These are phyloP conservation scores for Metallyticus violacea DNA, from an alignment of 2,888 invertebrate species.

Conservation along the genomic window DNA sequence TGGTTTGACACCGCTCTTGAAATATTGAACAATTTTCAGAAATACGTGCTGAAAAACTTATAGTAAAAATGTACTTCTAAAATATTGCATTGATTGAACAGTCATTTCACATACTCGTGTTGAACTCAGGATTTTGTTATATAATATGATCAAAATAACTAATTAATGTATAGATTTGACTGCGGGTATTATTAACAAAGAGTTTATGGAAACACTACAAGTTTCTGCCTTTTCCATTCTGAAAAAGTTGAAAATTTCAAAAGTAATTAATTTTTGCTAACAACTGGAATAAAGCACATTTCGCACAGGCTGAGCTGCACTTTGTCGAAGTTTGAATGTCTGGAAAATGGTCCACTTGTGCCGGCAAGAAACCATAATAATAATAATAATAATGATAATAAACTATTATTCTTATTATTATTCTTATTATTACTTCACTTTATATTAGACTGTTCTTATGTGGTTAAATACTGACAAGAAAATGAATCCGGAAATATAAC, in stretches of 20 bases:
- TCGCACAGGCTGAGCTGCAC: too few species aligned
- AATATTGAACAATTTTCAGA: not conserved
- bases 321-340: too few species aligned
- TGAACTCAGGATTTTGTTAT: not conserved
- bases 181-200: not conserved
- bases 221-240: not conserved
- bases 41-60: not conserved
- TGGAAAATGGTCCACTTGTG: too few species aligned
- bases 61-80: not conserved
- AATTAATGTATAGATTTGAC: not conserved
- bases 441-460: too few species aligned
- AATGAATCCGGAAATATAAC: too few species aligned
- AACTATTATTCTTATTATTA: too few species aligned
- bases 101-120: not conserved
- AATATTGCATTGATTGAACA: not conserved
- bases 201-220: not conserved
- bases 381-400: too few species aligned
- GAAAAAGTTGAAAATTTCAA: too few species aligned
- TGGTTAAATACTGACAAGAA: too few species aligned
- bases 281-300: not conserved
- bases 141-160: not conserved
- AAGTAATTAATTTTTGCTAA: too few species aligned
- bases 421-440: too few species aligned
- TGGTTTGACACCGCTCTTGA: not conserved
- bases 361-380: too few species aligned